Base-by-base conservation (phyloP, 2,888 invertebrate genomes). In the Lathronympha strigana region DNA sequence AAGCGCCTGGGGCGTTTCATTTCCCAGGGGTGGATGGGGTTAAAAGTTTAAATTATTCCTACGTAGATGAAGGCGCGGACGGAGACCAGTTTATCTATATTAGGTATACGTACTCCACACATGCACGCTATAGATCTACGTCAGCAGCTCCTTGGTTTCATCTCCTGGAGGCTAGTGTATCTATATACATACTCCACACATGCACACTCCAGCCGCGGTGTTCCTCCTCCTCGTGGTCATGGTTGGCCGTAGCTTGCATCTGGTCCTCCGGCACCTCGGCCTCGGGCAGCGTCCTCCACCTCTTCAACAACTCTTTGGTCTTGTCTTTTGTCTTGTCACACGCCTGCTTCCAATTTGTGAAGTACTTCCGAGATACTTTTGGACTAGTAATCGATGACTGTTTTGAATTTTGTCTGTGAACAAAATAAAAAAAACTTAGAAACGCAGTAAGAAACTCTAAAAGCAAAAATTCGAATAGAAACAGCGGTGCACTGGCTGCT, bases 251-350 rank as follows among this genome's bases (percentile, higher is more conserved):
- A 28, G 86, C 80, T 81, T 87, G 82, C 87, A 90, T 88, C 72
- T 84, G 81, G 68, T 73, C 78, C 68, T 83, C 84, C 3, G 75
- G 77, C 1, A 76, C 84, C 53, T 93, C 93, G 13, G 92, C 88
- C 75, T 94, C 94, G 0, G 95, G 94, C 67, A 95, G 84, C 5
- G 95, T 95, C 74, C 95, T 85, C 95, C 95, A 95, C 72, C 94
- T 86, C 80, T 95, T 95, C 73, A 95, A 82, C 67, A 96, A 87
- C 76, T 96, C 95, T 76, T 95, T 95, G 4, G 95, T 96, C 79
- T 94, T 93, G 77, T 95, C 95, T 78, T 94, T 94, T 25, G 95
- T 95, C 78, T 94, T 94, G 82, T 95, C 95, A 84, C 96, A 95
- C 75, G 95, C 95, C 73, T 95, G 94, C 71, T 93, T 93, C 95